Conservation (phyloP, 1,140 invertebrate genomes). For the Cherax quadricarinatus region DNA sequence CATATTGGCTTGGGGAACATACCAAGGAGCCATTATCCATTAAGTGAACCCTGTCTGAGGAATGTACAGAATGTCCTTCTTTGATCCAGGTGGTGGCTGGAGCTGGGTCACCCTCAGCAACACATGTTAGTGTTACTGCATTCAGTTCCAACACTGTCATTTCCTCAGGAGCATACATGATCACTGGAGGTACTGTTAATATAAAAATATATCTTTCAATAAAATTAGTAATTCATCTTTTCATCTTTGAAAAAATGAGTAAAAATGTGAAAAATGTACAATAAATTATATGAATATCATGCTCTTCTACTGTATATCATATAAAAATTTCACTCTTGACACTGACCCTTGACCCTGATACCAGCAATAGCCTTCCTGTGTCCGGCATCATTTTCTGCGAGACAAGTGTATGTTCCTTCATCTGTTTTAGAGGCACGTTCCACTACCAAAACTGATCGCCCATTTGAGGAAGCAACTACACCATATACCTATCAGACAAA, state of each 20-base stretch:
- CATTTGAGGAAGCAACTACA: constrained; percentile 20
- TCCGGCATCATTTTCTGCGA: constrained; percentile 74
- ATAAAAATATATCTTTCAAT: neutral
- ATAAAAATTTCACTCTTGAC: neutral
- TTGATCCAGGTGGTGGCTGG: constrained; percentile 66
- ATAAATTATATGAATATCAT: neutral
- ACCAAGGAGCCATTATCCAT: constrained; percentile 55
- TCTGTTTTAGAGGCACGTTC: constrained; percentile 52
- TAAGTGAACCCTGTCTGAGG: constrained; percentile 45
- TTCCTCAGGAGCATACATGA: constrained; percentile 54
- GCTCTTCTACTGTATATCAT: neutral
- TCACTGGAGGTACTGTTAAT: constrained; percentile 49
- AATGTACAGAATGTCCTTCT: constrained; percentile 51
- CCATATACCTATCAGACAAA: constrained; percentile 37
- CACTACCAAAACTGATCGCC: constrained; percentile 28
- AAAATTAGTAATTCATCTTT: neutral
- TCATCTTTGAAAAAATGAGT: neutral
- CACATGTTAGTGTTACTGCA: constrained; percentile 47
- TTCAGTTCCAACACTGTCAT: constrained; percentile 52
- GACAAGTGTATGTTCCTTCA: constrained; percentile 74
- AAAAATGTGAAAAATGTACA: neutral
- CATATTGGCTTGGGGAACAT: neutral
- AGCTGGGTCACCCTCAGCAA: constrained; percentile 57
- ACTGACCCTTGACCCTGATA: constrained; percentile 59
- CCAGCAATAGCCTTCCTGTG: constrained; percentile 50